Percentiles rank a stretch among this genome's conserved stretches.
These are phyloP conservation scores for Spongilla lacustris DNA, from an alignment of 37 sponge, comb jelly and placozoan genomes.

Conservation along the genomic window DNA sequence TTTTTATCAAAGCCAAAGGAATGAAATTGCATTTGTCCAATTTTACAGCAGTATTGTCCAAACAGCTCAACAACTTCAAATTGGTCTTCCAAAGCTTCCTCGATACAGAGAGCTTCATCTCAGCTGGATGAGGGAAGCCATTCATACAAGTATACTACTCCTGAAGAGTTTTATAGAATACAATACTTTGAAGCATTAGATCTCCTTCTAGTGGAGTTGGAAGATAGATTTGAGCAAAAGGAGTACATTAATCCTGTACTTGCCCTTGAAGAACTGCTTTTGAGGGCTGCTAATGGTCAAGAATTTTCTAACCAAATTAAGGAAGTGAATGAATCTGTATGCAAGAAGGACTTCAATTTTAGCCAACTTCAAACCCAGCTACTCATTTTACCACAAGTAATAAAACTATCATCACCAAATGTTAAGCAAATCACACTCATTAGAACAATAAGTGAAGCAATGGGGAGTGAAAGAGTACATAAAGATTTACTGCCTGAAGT, in stretches of 20 bases:
- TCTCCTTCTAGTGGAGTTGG: conserved; percentile 37
- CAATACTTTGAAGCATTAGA: conserved; percentile 54
- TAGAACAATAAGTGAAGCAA: conserved; percentile 63
- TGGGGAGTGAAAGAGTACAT: conserved; percentile 26
- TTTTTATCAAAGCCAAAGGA: conserved; percentile 44
- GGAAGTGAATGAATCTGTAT: conserved; percentile 37
- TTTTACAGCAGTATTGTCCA: conserved; percentile 45
- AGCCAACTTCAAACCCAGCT: conserved; percentile 41
- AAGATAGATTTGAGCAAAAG: conserved; percentile 49
- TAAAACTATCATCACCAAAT: conserved; percentile 27
- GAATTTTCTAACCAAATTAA: conserved; percentile 17
- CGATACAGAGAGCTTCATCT: conserved; percentile 48
- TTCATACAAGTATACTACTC: conserved; percentile 30
- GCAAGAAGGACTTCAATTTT: conserved; percentile 56
- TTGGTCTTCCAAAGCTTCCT: conserved; percentile 49
- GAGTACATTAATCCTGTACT: conserved; percentile 35
- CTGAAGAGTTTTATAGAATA: conserved; percentile 48
- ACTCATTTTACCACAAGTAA: conserved; percentile 44
- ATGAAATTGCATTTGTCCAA: conserved; percentile 16
- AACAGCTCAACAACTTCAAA: conserved; percentile 14
- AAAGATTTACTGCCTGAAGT: conserved; percentile 45
- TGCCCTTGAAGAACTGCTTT: conserved; percentile 35
- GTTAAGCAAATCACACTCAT: conserved; percentile 63
- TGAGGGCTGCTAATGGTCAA: conserved; percentile 49
- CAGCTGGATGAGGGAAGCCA: conserved; percentile 48